Evolutionary conservation across 2,888 invertebrate species (phyloP).

Genomic region (Salpingus planirostris): DNA sequence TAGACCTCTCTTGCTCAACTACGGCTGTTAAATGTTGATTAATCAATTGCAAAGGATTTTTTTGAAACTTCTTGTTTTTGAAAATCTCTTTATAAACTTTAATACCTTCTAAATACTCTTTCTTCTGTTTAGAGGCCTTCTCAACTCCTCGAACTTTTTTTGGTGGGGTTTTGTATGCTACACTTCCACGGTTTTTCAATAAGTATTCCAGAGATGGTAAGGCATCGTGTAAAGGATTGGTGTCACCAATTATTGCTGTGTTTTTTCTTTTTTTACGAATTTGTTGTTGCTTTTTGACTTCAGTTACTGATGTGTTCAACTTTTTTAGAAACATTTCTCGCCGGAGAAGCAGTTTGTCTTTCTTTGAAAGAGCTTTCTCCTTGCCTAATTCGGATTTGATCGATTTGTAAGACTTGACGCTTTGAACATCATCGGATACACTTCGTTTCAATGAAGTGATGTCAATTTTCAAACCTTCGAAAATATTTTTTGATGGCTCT

Average conservation of each 20-base stretch:
- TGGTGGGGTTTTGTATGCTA: slow-evolving; percentile 6
- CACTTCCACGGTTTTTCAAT: slow-evolving; percentile 15
- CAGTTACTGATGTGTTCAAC: slow-evolving; percentile 27
- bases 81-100: slow-evolving; percentile 27
- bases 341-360: slow-evolving; percentile 31
- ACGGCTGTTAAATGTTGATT: no score
- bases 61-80: slow-evolving; percentile 25
- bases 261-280: slow-evolving; percentile 27
- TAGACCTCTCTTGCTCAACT: no score
- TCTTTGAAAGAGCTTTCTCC: slow-evolving; percentile 26
- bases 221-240: slow-evolving; percentile 31
- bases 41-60: slow-evolving; percentile 29
- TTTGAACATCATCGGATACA: slow-evolving; percentile 24
- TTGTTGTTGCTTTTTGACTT: slow-evolving; percentile 30
- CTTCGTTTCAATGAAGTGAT: slow-evolving; percentile 17
- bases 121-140: slow-evolving; percentile 27
- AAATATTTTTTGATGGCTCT: slow-evolving; percentile 17
- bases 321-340: slow-evolving; percentile 29
- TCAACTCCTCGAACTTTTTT: slow-evolving; percentile 24
- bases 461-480: slow-evolving; percentile 24
- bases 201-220: slow-evolving; percentile 32
- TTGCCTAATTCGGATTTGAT: slow-evolving; percentile 24
- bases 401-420: slow-evolving; percentile 31
- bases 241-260: slow-evolving; percentile 28
- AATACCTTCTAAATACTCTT: slow-evolving; percentile 24